These are phyloP conservation scores for Aphis craccivora DNA, from an alignment of 1,140 invertebrate species.

Conservation along the genomic window DNA sequence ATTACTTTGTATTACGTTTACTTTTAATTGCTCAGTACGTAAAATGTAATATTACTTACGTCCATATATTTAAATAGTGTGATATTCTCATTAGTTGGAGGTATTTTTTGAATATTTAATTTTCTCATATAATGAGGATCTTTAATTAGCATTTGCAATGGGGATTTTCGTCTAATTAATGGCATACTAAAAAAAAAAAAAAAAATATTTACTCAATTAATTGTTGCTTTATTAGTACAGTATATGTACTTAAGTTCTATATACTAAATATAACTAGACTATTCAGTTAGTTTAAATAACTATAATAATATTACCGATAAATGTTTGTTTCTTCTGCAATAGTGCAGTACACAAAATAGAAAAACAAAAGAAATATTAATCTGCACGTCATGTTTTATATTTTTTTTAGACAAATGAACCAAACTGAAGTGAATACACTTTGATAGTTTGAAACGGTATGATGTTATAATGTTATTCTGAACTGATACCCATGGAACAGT, in stretches of 20 bases:
- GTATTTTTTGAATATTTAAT: background rate
- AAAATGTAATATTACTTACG: conserved; percentile 4
- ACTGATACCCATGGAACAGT: background rate
- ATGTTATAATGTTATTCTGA: background rate
- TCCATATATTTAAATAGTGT: conserved; percentile 47
- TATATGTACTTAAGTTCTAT: background rate
- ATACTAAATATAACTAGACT: background rate
- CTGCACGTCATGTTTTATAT: background rate
- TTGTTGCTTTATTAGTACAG: background rate
- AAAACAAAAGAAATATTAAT: background rate
- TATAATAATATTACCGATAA: background rate
- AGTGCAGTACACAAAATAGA: background rate
- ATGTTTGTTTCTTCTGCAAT: background rate
- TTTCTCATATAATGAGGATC: background rate
- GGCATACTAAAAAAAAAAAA: conserved; percentile 15
- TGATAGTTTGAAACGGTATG: background rate
- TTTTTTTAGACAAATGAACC: background rate
- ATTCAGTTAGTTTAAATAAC: background rate
- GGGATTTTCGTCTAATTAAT: background rate
- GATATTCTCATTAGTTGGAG: conserved; percentile 24
- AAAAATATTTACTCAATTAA: background rate
- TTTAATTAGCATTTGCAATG: background rate
- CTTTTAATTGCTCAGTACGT: background rate
- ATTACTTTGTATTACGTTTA: background rate
- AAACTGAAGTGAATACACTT: background rate